phyloP scores from a whole-genome alignment of 2,113 vertebrate genomes.

The Aleadryas rufinucha region DNA sequence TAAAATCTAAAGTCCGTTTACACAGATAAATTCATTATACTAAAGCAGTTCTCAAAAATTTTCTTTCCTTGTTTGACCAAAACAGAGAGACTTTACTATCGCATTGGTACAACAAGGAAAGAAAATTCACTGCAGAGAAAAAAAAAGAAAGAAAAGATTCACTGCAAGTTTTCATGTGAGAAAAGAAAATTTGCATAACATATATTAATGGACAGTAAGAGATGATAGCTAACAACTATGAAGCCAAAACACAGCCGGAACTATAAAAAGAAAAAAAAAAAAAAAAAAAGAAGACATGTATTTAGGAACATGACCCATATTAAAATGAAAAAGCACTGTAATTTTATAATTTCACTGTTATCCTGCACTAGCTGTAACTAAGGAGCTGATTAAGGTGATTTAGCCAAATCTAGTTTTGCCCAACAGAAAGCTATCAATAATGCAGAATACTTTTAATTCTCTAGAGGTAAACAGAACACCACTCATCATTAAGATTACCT shows the following conservation, averaged over 20 bases:
- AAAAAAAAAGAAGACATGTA: neutral
- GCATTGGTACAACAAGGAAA: neutral
- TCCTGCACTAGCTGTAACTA: neutral
- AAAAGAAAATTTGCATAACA: neutral
- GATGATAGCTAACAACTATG: neutral
- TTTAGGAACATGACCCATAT: neutral
- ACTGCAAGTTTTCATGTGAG: fast-evolving
- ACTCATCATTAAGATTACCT: constrained; percentile 64
- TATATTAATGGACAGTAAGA: neutral
- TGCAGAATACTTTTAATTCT: neutral
- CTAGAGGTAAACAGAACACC: neutral
- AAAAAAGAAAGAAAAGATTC: neutral
- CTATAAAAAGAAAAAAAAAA: neutral
- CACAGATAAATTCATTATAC: neutral
- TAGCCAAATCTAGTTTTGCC: neutral
- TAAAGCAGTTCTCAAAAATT: neutral
- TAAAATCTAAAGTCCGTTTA: neutral
- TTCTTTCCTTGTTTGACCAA: neutral
- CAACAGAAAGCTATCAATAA: neutral
- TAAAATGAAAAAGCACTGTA: neutral
- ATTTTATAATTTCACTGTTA: neutral
- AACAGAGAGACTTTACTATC: neutral
- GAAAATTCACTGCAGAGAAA: neutral
- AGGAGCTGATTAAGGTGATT: neutral
- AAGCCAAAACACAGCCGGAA: neutral